A percentile compares a stretch with the other conserved stretches of the same genome.
Evolutionary conservation across 2,797 vertebrate species (phyloP).

Genomic region (Ctenochaetus hawaiiensis): DNA sequence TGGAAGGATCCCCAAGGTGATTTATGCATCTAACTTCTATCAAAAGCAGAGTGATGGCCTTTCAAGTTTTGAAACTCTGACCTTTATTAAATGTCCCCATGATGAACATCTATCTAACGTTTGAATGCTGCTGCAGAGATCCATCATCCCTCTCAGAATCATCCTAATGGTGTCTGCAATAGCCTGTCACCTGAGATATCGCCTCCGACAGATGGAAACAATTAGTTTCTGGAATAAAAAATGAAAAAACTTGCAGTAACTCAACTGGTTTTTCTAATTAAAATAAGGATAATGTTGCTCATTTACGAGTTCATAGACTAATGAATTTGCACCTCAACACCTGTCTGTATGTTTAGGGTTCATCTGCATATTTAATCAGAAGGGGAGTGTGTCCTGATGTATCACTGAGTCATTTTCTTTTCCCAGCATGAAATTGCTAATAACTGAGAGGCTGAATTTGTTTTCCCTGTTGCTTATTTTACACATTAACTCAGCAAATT

Average conservation of each 20-base stretch:
- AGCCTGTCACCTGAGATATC: slow-evolving; percentile 1
- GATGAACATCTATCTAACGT: slow-evolving; percentile 52
- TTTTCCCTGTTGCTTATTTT: not conserved
- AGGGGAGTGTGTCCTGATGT: slow-evolving; percentile 32
- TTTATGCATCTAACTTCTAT: slow-evolving; percentile 45
- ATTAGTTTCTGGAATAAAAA: not conserved
- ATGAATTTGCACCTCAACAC: slow-evolving; percentile 63
- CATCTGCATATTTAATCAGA: slow-evolving; percentile 62
- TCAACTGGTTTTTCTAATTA: slow-evolving; percentile 26
- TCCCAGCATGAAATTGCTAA: not conserved
- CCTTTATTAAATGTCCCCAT: slow-evolving; percentile 61
- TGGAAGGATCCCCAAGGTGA: slow-evolving; percentile 15
- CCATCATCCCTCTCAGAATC: slow-evolving; percentile 27
- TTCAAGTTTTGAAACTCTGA: slow-evolving; percentile 57
- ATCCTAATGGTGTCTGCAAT: not conserved
- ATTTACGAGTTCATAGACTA: slow-evolving; percentile 61
- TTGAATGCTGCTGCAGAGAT: slow-evolving; percentile 37
- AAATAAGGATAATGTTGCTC: slow-evolving; percentile 45
- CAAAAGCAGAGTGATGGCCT: slow-evolving; percentile 57
- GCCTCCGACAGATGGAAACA: slow-evolving; percentile 3
- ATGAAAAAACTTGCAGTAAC: not conserved
- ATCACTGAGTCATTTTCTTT: not conserved
- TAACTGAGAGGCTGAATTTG: not conserved
- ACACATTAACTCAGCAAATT: slow-evolving; percentile 7
- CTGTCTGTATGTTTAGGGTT: slow-evolving; percentile 53